Evolutionary conservation across 2,888 invertebrate genomes (phyloP).

Genomic region (Pachliopta kotzebuea): DNA sequence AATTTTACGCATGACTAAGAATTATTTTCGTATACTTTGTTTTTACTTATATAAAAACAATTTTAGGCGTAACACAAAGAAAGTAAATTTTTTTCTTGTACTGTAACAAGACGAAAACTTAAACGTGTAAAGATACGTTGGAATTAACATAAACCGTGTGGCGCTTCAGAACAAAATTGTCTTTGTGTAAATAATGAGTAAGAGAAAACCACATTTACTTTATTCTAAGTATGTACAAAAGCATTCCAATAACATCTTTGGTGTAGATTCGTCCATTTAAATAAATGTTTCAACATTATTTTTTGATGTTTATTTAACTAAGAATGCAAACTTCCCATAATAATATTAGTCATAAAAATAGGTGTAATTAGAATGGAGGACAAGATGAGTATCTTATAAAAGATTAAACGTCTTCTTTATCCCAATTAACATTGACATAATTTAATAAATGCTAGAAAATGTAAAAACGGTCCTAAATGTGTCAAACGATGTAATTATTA

Average conservation of each 20-base stretch:
- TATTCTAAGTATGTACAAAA: neutral
- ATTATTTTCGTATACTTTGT: neutral
- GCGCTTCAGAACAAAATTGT: conserved; percentile 24
- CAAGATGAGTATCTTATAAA: too few relatives aligned
- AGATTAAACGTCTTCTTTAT: too few relatives aligned
- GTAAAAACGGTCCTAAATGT: neutral
- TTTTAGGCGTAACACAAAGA: conserved; percentile 10
- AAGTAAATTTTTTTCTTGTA: conserved; percentile 14
- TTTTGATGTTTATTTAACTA: too few relatives aligned
- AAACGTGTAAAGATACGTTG: conserved; percentile 17
- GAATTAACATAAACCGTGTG: conserved; percentile 27
- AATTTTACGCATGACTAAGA: neutral
- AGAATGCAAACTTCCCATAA: too few relatives aligned
- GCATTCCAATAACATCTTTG: neutral
- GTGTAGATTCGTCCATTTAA: too few relatives aligned
- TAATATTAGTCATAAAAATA: too few relatives aligned
- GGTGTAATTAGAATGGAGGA: too few relatives aligned
- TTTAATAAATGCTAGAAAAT: too few relatives aligned
- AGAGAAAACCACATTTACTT: conserved; percentile 21
- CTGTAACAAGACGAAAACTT: conserved; percentile 17
- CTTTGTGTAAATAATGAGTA: conserved; percentile 26
- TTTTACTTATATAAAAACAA: neutral
- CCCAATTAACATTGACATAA: too few relatives aligned
- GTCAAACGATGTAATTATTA: neutral
- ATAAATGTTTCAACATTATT: too few relatives aligned